Evolutionary conservation across 2,797 vertebrate species (phyloP).

Genomic region (Enteromius paludinosus): DNA sequence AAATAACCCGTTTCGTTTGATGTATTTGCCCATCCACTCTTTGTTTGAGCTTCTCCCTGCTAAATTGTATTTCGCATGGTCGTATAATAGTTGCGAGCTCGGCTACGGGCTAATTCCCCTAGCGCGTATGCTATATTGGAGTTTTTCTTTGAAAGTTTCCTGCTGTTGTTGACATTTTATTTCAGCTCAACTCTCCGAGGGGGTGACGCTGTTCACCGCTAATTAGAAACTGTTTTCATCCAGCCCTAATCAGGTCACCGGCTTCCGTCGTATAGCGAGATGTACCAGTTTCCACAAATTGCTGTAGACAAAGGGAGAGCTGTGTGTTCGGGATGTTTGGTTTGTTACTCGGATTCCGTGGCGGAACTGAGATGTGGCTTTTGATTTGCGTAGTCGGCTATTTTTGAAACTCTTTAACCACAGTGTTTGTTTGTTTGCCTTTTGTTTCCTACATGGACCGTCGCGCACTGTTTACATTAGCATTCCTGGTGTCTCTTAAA

Average conservation of each 20-base stretch:
- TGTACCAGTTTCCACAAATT: conserved; percentile 48
- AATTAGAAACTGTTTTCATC: conserved; percentile 61
- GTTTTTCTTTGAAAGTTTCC: conserved; percentile 55
- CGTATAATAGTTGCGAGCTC: conserved; percentile 27
- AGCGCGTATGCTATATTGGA: conserved; percentile 51
- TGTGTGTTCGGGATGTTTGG: conserved; percentile 32
- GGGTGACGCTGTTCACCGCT: conserved; percentile 47
- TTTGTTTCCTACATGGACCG: not conserved
- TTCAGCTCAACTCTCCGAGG: conserved; percentile 44
- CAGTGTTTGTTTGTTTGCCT: conserved; percentile 28
- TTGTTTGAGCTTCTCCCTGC: conserved; percentile 14
- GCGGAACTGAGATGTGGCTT: conserved; percentile 14
- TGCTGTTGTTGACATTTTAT: conserved; percentile 59
- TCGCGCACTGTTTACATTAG: not conserved
- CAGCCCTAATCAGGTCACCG: conserved; percentile 54
- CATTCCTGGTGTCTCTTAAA: not conserved
- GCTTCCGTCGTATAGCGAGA: conserved; percentile 51
- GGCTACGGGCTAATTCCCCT: conserved; percentile 43
- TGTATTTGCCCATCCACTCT: conserved; percentile 22
- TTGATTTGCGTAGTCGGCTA: conserved; percentile 19
- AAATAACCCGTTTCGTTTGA: conserved; percentile 24
- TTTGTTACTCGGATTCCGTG: not conserved
- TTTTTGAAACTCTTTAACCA: conserved; percentile 27
- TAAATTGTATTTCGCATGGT: conserved; percentile 50
- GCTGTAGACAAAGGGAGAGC: conserved; percentile 31